phyloP scores from a whole-genome alignment of 2,113 vertebrate genomes.

The Ivindomyrus marchei region DNA sequence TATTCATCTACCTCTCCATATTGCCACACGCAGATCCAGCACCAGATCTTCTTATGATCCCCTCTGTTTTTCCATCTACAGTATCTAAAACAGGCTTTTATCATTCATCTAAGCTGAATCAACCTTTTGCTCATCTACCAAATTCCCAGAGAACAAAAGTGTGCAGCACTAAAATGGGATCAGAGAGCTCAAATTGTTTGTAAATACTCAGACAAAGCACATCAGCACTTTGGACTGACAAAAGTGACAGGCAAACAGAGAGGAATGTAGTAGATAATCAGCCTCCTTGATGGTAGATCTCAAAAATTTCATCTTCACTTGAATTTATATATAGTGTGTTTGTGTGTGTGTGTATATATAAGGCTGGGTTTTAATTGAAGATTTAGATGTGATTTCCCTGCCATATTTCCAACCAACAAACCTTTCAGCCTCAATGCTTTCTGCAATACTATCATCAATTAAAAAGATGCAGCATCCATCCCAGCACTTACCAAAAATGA shows the following conservation, averaged over 20 bases:
- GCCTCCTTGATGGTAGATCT: too few relatives aligned
- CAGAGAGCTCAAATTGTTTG: too few relatives aligned
- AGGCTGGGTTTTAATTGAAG: background rate
- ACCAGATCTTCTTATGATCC: background rate
- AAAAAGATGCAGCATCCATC: background rate
- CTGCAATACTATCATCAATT: background rate
- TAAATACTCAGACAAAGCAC: too few relatives aligned
- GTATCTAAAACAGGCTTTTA: slow-evolving; percentile 12
- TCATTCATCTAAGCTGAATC: slow-evolving; percentile 6
- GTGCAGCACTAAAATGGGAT: too few relatives aligned
- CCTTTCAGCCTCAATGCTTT: background rate
- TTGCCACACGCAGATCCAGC: background rate
- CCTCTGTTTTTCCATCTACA: background rate
- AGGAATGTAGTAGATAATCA: too few relatives aligned
- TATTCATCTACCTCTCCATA: background rate
- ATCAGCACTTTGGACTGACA: too few relatives aligned
- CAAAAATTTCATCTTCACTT: too few relatives aligned
- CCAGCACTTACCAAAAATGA: background rate
- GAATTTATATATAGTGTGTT: too few relatives aligned
- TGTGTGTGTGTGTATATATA: too few relatives aligned
- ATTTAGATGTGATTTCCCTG: background rate
- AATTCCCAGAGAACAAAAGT: too few relatives aligned
- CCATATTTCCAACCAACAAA: background rate
- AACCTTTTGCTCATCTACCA: background rate
- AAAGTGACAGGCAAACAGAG: too few relatives aligned